Evolutionary conservation across 2,888 invertebrate species (phyloP).

Genomic region (Euzetes globulus): DNA sequence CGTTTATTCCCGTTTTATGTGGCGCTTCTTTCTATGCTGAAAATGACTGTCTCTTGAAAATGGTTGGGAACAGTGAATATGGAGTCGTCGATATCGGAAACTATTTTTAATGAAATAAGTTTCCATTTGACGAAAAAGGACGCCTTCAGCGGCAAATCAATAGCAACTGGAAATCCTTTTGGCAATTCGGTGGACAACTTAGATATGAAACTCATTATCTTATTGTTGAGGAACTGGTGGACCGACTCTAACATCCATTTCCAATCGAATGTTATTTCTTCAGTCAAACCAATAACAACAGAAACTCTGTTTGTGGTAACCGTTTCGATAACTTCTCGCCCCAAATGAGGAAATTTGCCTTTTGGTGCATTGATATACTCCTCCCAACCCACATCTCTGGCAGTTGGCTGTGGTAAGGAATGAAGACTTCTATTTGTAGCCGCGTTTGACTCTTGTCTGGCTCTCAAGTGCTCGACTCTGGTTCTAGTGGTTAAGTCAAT

Average conservation of each 20-base stretch:
- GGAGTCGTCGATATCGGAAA: neutral
- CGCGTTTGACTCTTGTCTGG: too few relatives aligned
- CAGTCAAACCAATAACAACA: neutral
- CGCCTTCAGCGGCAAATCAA: neutral
- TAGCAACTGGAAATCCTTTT: neutral
- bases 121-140: neutral
- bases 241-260: neutral
- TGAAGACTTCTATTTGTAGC: neutral
- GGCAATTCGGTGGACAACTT: neutral
- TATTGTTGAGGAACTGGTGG: neutral
- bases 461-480: neutral
- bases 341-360: neutral
- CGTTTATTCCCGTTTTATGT: neutral
- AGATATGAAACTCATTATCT: neutral
- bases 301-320: neutral
- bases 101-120: neutral
- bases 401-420: neutral
- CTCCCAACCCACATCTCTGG: neutral
- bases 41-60: neutral
- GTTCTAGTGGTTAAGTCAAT: neutral
- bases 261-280: neutral
- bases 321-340: neutral
- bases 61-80: neutral
- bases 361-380: neutral
- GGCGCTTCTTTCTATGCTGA: neutral